Base-by-base conservation (phyloP, 1,140 invertebrate species). In the Pseudomyrmex pallidus region DNA sequence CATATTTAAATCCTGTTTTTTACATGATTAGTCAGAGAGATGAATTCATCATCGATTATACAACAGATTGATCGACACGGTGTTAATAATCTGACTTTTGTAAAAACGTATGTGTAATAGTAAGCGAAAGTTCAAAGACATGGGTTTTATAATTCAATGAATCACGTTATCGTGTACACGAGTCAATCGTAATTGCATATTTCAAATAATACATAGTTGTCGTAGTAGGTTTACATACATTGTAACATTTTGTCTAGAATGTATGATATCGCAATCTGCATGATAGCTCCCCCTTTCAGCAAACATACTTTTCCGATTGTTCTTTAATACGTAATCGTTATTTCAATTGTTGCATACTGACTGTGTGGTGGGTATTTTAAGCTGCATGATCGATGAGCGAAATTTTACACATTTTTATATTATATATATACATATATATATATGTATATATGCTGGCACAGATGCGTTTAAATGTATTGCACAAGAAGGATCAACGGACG, bases 381-480 rank as follows among this genome's bases (percentile, higher is more conserved):
- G 80, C 22, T 86, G 87, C 87, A 88, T 87, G 89, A 35, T 85
- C 50, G 48, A 90, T 67, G 84, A 89, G 82, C 68, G 66, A 82
- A 87, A 83, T 82, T 86, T 88, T 74, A 90, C 82, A 89, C 84
- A 87, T 83, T 85, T 35, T 35, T 35, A 35, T 35, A 7, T 7
- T 35, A 35, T 35, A 35, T 35, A 35, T 35, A 35, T 35, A 35
- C 7, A 35, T 35, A 35, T 35, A 35, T 35, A 5, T 35, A 35
- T 35, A 35, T 35, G 7, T 35, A 35, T 35, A 87, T 89, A 92
- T 90, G 91, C 91, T 92, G 91, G 91, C 91, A 92, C 91, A 92
- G 91, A 92, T 92, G 91, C 91, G 91, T 92, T 92, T 91, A 92
- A 92, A 90, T 91, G 91, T 92, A 90, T 87, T 91, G 91, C 91